Percentiles rank a stretch among this genome's conserved stretches.
Evolutionary conservation across 2,113 vertebrate genomes (phyloP).

Genomic region (Catagonus wagneri): DNA sequence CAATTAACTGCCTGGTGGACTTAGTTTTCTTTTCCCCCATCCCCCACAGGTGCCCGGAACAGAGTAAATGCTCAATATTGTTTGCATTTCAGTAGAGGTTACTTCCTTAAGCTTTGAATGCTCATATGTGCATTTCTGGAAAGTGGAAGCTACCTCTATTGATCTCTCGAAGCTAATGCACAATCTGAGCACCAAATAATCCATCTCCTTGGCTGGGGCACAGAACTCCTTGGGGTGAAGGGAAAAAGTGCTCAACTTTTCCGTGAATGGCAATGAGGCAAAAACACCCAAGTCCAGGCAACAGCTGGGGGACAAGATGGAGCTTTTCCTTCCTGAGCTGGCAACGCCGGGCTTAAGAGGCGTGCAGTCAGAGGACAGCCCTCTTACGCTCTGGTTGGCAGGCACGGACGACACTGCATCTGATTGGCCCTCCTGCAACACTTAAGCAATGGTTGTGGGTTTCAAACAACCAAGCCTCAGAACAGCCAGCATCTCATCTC

Average conservation of each 20-base stretch:
- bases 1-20: background rate
- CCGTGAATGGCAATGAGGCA: background rate
- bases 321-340: background rate
- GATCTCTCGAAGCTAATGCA: background rate
- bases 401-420: too few relatives aligned
- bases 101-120: background rate
- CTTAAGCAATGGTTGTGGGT: too few relatives aligned
- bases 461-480: background rate
- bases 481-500: background rate
- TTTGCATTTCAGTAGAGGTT: background rate
- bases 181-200: background rate
- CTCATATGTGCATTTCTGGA: background rate
- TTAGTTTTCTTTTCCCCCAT: background rate
- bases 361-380: background rate
- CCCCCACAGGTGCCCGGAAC: background rate
- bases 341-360: rapidly evolving
- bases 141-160: background rate
- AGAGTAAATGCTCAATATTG: background rate
- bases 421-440: rapidly evolving
- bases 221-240: background rate
- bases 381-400: background rate
- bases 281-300: background rate
- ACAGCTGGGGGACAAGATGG: background rate
- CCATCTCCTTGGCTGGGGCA: background rate
- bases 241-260: background rate